Base-by-base conservation (phyloP, 2,888 invertebrate species). In the Epirrita christyi region DNA sequence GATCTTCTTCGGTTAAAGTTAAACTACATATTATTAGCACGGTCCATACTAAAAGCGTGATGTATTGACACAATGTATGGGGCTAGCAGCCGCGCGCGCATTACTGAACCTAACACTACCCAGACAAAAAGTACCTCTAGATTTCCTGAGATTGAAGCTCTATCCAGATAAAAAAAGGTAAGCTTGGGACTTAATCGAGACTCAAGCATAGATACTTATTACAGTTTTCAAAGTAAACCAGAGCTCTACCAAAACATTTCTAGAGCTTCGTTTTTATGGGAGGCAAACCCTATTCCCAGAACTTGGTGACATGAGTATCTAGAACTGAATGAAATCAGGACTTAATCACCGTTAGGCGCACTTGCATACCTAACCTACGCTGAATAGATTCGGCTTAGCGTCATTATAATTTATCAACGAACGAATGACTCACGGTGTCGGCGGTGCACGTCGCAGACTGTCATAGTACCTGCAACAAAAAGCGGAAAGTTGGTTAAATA, bases 401-500 rank as follows among this genome's bases (percentile, higher is more conserved):
- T 59, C 51, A 59, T 51, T 41, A 43, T 43, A 50, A 46, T 59
- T 81, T 81, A 81, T 76, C 73, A 73, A 71, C 72, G 67, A 62
- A 69, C 59, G 71, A 63, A 78, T 84, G 87, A 91, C 90, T 91
- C 89, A 91, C 90, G 81, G 81, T 82, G 64, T 70, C 78, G 78
- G 76, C 72, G 76, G 70, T 75, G 79, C 75, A 74, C 80, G 81
- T 78, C 78, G 85, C 76, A 83, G 81, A 83, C 81, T 74, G 83
- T 85, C 88, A 86, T 86, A 80, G 83, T 90, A 91, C 90, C 90
- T 91, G 90, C 59, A 90, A 90, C 79, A 81, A 71, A 49, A 34
- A 62, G 78, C 69, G 72, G 73, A 82, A 81, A 81, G 72, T 76
- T 76, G 71, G 75, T 78, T 54, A 59, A 21, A 55, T 47, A 46